Percentiles rank a stretch among this genome's conserved stretches.
Evolutionary conservation across 2,113 vertebrate genomes (phyloP).

Genomic region (Zosterops lateralis): DNA sequence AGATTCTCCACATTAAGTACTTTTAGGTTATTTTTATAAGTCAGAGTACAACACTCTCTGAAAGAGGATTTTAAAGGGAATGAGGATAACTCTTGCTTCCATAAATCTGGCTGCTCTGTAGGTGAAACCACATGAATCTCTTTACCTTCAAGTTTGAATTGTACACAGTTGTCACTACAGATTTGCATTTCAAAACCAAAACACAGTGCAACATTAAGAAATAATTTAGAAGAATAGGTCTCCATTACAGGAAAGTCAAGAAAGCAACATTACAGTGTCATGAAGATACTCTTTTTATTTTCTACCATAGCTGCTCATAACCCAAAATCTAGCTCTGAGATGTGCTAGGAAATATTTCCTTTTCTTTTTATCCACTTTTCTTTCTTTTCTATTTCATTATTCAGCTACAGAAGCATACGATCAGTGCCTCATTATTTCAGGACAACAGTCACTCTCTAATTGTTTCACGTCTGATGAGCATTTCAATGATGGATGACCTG

Average conservation of each 20-base stretch:
- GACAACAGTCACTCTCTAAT: conserved; percentile 35
- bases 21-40: neutral
- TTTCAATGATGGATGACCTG: conserved; percentile 40
- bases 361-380: neutral
- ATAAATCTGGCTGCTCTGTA: neutral
- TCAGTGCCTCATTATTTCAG: conserved; percentile 40
- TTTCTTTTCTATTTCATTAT: neutral
- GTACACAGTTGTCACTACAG: neutral
- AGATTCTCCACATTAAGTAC: neutral
- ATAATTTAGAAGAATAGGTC: neutral
- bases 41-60: neutral
- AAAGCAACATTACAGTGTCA: neutral
- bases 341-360: neutral
- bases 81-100: neutral
- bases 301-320: neutral
- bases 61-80: neutral
- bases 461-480: conserved; percentile 18
- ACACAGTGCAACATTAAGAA: neutral
- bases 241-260: neutral
- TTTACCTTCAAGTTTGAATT: neutral
- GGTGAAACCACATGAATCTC: neutral
- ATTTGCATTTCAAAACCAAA: neutral
- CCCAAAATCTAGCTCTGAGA: neutral
- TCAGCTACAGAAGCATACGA: conserved; percentile 1
- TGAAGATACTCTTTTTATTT: neutral